Base-by-base conservation (phyloP, 2,888 invertebrate species). In the Eupithecia subumbrata region DNA sequence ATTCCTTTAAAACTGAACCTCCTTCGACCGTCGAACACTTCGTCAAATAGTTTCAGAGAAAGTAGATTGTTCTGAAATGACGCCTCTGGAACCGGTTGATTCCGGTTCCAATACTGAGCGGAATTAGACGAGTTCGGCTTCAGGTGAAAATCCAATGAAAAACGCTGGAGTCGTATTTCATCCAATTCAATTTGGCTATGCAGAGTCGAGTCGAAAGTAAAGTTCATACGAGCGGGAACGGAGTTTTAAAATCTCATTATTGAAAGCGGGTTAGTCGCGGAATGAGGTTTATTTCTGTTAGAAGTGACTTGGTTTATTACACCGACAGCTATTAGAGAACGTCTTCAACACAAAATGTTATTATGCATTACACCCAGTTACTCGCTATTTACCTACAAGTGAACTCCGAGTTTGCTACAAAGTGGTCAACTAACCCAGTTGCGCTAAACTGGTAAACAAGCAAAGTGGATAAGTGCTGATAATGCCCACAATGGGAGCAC, bases 111-210 rank as follows among this genome's bases (percentile, higher is more conserved):
- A 60, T 67, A 45, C 56, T n/a, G 52, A 69, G 72, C 30, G 40
- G 48, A 56, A 66, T 67, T 67, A 22, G 8, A 48, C 18, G 71
- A 22, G 66, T 25, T 67, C 43, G 40, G 71, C 40, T 69, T 37
- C 71, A 71, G 48, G 76, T 76, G 73, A 56, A 70, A 75, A 75
- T 75, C 73, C 22, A 5, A 22, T 22, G 56, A 22, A 56, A 56
- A 56, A 71, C 60, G 25, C 69, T 78, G 11, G 40, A 76, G 56
- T 74, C 79, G 75, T 63, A 75, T 77, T 75, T 77, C 75, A 71
- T 76, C 30, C 73, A 45, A 74, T 76, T 76, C 75, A 75, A 79
- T 79, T 77, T 78, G 67, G 66, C 40, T 64, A 64, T 63, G 74
- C 40, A 43, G 74, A 64, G 52, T 25, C 64, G 34, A 16, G 45